These are phyloP conservation scores for Gavialis gangeticus DNA, from an alignment of 2,113 vertebrate species.

Conservation along the genomic window DNA sequence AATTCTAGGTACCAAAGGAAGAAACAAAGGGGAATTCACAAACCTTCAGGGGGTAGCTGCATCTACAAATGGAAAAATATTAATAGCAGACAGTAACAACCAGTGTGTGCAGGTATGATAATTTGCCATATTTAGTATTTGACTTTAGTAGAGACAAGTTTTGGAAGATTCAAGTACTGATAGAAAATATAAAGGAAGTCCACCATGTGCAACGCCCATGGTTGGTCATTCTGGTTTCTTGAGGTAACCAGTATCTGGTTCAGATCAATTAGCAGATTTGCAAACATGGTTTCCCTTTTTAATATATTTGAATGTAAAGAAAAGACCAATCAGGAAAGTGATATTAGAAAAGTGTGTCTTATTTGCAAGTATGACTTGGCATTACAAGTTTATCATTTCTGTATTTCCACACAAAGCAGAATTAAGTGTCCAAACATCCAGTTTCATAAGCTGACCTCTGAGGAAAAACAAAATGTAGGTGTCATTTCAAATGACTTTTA, in stretches of 20 bases:
- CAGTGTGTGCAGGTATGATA: conserved; percentile 97
- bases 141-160: not conserved
- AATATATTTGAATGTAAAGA: not conserved
- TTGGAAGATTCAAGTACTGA: not conserved
- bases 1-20: conserved; percentile 93
- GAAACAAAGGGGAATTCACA: conserved; percentile 99
- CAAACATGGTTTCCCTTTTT: conserved; percentile 5
- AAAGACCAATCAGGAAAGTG: not conserved
- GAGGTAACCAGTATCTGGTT: not conserved
- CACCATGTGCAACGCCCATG: not conserved
- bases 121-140: not conserved
- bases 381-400: not conserved
- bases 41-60: conserved; percentile 97
- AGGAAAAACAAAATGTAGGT: not conserved
- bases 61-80: conserved; percentile 89
- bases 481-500: not conserved
- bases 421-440: not conserved
- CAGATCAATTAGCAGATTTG: not conserved
- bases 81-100: conserved; percentile 99
- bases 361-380: not conserved
- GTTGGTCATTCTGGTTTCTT: not conserved
- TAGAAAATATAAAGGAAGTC: not conserved
- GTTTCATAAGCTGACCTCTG: not conserved
- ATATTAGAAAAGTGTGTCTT: not conserved
- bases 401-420: not conserved